These are phyloP conservation scores for Paramuricea clavata DNA, from an alignment of 92 coral and sea anemone genomes.

Conservation along the genomic window DNA sequence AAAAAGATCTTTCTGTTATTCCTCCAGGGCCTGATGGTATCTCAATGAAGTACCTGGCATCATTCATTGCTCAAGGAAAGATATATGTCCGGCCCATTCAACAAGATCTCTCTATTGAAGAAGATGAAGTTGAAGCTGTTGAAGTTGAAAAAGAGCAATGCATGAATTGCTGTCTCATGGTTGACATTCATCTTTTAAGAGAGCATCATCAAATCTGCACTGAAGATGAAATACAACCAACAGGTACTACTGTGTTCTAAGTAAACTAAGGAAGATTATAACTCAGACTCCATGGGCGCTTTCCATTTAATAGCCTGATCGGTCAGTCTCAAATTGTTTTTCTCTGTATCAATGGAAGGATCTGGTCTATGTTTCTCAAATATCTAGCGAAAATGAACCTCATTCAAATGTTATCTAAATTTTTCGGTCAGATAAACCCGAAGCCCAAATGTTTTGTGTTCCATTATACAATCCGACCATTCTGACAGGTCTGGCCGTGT, in stretches of 20 bases:
- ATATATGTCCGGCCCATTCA: slow-evolving; percentile 46
- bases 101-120: slow-evolving; percentile 11
- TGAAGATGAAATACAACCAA: slow-evolving; percentile 3
- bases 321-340: too few relatives aligned
- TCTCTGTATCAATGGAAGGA: too few relatives aligned
- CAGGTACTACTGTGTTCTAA: not conserved
- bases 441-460: too few relatives aligned
- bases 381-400: too few relatives aligned
- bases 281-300: not conserved
- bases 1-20: slow-evolving; percentile 58
- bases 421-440: too few relatives aligned
- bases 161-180: slow-evolving; percentile 6
- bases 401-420: too few relatives aligned
- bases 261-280: not conserved
- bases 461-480: too few relatives aligned
- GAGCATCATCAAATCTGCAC: slow-evolving; percentile 27
- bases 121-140: not conserved
- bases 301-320: too few relatives aligned
- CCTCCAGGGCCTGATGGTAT: slow-evolving; percentile 70
- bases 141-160: slow-evolving; percentile 29
- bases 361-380: too few relatives aligned
- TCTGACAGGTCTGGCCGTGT: too few relatives aligned
- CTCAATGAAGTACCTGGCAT: slow-evolving; percentile 63
- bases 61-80: slow-evolving; percentile 71
- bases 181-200: slow-evolving; percentile 25